phyloP scores from a whole-genome alignment of 2,113 vertebrate genomes.

The Prionailurus viverrinus region DNA sequence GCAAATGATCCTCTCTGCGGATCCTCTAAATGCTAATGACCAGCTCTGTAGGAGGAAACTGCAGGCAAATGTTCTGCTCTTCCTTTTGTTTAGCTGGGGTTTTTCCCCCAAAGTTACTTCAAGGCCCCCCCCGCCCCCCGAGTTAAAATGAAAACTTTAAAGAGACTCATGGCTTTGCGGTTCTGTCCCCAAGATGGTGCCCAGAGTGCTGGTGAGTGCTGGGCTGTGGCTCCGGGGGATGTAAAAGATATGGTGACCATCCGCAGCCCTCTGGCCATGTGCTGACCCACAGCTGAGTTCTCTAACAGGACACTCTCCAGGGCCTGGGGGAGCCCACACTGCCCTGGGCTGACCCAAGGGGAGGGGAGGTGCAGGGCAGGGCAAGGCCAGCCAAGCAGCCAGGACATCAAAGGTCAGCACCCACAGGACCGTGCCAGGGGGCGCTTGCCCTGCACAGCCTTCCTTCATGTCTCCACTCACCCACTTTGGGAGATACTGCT shows the following conservation, averaged over 20 bases:
- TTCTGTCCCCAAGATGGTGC: neutral
- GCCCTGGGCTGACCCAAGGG: neutral
- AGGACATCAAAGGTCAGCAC: neutral
- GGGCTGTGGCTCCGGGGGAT: neutral
- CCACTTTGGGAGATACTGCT: neutral
- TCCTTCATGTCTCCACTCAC: neutral
- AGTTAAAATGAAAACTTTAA: neutral
- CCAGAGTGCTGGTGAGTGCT: neutral
- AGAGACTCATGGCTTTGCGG: neutral
- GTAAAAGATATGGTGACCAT: neutral
- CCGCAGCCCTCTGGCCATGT: neutral
- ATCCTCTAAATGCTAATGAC: neutral
- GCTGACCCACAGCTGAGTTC: neutral
- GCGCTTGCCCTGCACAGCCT: neutral
- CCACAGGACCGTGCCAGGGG: fast-evolving
- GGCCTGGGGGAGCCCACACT: neutral
- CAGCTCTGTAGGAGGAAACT: neutral
- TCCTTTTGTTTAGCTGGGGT: neutral
- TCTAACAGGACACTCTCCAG: neutral
- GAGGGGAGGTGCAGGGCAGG: neutral
- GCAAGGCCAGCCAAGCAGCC: neutral
- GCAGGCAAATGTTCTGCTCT: neutral
- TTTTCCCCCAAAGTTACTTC: neutral
- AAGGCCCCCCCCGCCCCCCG: neutral
- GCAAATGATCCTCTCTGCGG: fast-evolving